phyloP scores from a whole-genome alignment of 1,140 invertebrate species.

The Eriocheir sinensis region DNA sequence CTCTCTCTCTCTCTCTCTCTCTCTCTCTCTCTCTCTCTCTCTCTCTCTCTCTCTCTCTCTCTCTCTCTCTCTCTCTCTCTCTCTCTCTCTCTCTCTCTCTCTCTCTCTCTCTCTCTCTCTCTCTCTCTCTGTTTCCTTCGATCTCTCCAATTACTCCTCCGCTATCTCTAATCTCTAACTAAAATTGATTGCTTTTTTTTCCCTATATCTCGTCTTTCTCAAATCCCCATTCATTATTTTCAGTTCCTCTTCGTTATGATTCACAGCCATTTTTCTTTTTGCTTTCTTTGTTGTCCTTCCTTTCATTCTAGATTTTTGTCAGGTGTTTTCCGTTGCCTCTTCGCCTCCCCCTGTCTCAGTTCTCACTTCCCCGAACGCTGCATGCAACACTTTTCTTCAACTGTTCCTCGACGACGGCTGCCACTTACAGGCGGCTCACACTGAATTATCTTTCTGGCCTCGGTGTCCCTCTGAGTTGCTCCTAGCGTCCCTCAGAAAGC shows the following conservation, averaged over 20 bases:
- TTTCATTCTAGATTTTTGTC: background rate
- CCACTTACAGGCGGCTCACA: too few relatives aligned
- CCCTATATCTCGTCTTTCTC: background rate
- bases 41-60: background rate
- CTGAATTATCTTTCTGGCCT: too few relatives aligned
- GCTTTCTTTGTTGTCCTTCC: too few relatives aligned
- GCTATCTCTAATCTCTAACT: background rate
- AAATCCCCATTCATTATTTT: background rate
- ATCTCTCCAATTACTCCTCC: slow-evolving; percentile 4
- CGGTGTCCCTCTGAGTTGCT: too few relatives aligned
- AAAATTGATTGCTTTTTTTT: background rate
- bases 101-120: background rate
- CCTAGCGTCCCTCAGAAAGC: too few relatives aligned
- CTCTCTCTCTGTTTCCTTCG: background rate
- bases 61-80: background rate
- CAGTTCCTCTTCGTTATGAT: background rate
- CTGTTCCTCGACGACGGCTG: too few relatives aligned
- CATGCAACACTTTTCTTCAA: too few relatives aligned
- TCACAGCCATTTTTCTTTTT: too few relatives aligned
- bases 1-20: slow-evolving; percentile 6
- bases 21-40: slow-evolving; percentile 44
- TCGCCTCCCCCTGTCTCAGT: too few relatives aligned
- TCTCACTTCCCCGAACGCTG: too few relatives aligned
- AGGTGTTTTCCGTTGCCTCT: background rate
- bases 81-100: background rate